Base-by-base conservation (phyloP, 1,140 invertebrate genomes). In the Coelopa frigida region DNA sequence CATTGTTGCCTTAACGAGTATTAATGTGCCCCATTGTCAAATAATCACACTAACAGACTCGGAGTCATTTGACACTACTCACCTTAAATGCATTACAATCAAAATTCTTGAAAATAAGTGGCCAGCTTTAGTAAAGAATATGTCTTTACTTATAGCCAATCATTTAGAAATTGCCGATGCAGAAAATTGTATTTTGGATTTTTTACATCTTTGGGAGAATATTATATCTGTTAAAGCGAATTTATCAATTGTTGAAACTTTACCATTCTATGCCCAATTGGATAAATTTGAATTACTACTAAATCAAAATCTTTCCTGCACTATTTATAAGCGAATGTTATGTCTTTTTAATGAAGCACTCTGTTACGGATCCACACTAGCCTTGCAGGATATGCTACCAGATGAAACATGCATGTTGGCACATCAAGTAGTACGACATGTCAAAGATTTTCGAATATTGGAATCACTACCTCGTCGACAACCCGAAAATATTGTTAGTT, bases 191-290 rank as follows among this genome's bases (percentile, higher is more conserved):
- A 78, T 89, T 36, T 74, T 90, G 27, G 87, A 86, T 18, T 91
- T 92, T 61, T 75, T 92, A 33, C 80, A 84, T 43, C 70, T 92
- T 8, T 92, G 89, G 88, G 86, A 90, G 61, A 85, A 85, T 49
- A 87, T 89, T n/a, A 91, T 93, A 59, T 90, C 87, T 35, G 87
- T 92, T 0, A 89, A 89, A 70, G 86, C 88, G 11, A 92, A 91
- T 73, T 73, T 93, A 18, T 90, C 87, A 17, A 82, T 91, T 10
- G 83, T 89, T 46, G 87, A 91, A 61, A 91, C 87, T 3, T 87
- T 90, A 59, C 83, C 87, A 4, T 93, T 90, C 65, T 91, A 91
- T 69, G 82, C 84, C 15, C 81, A 90, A 56, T 70, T 92, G 46
- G 85, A 89, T 53, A 79, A 80, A 53, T 84, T 92, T 69, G 84